Percentiles rank a stretch among this genome's conserved stretches.
Evolutionary conservation across 2,113 vertebrate genomes (phyloP).

Genomic region (Colius striatus): DNA sequence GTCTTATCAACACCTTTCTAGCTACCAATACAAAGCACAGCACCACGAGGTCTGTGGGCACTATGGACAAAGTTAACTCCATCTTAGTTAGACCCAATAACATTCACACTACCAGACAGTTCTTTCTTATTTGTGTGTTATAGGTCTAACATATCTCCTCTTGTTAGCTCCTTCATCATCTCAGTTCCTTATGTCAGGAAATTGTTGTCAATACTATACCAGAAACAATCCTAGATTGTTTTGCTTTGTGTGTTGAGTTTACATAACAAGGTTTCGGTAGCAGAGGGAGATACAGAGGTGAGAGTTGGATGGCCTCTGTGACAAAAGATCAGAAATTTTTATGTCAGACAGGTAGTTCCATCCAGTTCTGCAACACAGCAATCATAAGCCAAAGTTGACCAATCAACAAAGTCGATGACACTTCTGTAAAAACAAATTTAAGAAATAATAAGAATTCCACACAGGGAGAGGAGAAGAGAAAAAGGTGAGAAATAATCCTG

Average conservation of each 20-base stretch:
- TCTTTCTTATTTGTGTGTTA: neutral
- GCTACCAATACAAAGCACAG: too few relatives aligned
- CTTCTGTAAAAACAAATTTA: neutral
- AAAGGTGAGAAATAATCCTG: neutral
- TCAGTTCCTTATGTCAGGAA: neutral
- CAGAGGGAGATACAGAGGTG: neutral
- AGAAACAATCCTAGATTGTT: neutral
- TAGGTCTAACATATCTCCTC: neutral
- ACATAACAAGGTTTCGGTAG: neutral
- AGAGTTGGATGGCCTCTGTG: neutral
- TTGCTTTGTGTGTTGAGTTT: neutral
- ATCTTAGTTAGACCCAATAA: neutral
- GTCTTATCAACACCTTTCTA: too few relatives aligned
- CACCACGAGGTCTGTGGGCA: too few relatives aligned
- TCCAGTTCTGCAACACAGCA: too few relatives aligned
- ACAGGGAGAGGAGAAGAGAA: neutral
- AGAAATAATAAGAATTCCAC: neutral
- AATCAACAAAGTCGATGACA: neutral
- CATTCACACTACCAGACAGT: neutral
- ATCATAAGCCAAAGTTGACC: neutral
- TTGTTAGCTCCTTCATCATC: neutral
- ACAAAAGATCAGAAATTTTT: too few relatives aligned
- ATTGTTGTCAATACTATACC: neutral
- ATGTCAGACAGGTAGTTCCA: too few relatives aligned
- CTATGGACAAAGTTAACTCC: too few relatives aligned